Conservation (phyloP, 2,113 vertebrate species). For the Lophius piscatorius region DNA sequence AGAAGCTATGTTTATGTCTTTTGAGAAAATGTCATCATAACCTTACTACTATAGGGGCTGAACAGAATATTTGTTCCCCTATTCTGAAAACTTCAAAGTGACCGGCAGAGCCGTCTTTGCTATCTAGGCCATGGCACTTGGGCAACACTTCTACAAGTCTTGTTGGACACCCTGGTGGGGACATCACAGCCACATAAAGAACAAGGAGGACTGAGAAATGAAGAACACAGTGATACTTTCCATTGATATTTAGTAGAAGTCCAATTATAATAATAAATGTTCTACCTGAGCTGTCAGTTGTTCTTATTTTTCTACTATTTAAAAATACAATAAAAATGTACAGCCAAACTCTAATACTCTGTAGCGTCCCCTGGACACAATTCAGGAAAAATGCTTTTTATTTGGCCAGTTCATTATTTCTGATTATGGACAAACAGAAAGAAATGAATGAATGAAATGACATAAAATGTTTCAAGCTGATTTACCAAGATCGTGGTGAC, state of each 20-base stretch:
- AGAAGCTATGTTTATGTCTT: constrained; percentile 5
- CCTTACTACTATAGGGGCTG: not conserved
- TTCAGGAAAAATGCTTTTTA: too few species aligned
- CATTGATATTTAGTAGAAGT: too few species aligned
- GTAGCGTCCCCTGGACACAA: too few species aligned
- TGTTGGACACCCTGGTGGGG: constrained; percentile 5
- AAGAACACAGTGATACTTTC: constrained; percentile 8
- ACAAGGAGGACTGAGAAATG: not conserved
- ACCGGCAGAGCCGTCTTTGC: not conserved
- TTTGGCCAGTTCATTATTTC: too few species aligned
- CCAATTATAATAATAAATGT: too few species aligned
- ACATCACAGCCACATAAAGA: constrained; percentile 26
- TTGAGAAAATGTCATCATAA: constrained; percentile 27
- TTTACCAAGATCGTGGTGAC: constrained; percentile 97
- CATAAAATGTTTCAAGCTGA: constrained; percentile 38
- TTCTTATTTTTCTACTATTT: too few species aligned
- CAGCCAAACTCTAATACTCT: too few species aligned
- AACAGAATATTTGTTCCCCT: not conserved
- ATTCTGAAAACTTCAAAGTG: constrained; percentile 1
- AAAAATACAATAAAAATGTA: too few species aligned
- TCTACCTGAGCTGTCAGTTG: too few species aligned
- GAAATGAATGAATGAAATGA: too few species aligned
- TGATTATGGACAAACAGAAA: too few species aligned
- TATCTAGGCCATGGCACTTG: constrained; percentile 21
- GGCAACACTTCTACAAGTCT: not conserved